Evolutionary conservation across 2,888 invertebrate genomes (phyloP).

Genomic region (Drosophila multiciliata): DNA sequence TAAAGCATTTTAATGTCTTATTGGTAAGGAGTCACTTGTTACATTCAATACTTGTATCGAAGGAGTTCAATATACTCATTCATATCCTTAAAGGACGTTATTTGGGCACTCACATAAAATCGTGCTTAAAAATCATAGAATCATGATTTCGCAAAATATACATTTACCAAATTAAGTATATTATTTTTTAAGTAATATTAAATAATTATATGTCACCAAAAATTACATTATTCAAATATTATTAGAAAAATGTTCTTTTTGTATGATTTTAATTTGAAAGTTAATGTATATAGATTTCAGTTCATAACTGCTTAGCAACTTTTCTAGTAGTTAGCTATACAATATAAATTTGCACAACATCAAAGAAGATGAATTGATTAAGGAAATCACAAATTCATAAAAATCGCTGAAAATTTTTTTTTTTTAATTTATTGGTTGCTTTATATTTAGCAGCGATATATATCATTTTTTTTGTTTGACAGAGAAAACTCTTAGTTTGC

Average conservation of each 20-base stretch:
- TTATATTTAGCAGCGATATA: neutral
- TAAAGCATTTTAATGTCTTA: neutral
- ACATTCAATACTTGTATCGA: neutral
- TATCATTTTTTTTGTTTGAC: neutral
- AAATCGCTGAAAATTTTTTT: neutral
- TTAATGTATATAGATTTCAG: neutral
- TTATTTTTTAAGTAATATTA: neutral
- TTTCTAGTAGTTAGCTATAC: neutral
- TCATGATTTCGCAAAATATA: neutral
- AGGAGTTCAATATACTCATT: neutral
- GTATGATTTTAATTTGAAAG: neutral
- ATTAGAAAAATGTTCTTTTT: neutral
- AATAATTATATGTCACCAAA: neutral
- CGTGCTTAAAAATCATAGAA: neutral
- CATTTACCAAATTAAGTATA: neutral
- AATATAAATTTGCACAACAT: neutral
- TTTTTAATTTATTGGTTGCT: neutral
- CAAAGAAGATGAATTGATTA: neutral
- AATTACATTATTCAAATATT: neutral
- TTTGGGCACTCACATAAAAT: neutral
- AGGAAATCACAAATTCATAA: neutral
- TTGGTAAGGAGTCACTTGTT: neutral
- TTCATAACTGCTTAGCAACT: neutral
- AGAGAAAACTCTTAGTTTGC: neutral
- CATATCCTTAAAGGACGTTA: neutral